Evolutionary conservation across 37 sponge, comb jelly and placozoan species (phyloP).

Genomic region (Spongilla lacustris): DNA sequence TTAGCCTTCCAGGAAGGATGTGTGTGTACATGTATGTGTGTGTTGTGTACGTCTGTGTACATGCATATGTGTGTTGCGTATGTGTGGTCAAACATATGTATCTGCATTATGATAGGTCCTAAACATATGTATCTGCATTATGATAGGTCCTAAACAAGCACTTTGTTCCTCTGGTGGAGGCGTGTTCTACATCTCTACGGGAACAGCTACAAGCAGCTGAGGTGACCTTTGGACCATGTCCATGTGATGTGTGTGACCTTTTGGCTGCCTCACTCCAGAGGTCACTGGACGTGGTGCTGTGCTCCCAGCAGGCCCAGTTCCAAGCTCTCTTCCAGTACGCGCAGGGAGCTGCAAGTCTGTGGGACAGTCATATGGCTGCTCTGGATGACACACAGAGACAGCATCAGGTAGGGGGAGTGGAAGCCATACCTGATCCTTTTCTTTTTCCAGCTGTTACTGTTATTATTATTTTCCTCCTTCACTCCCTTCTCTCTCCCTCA

Average conservation of each 20-base stretch:
- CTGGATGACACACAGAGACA: conserved; percentile 9
- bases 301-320: conserved; percentile 42
- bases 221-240: conserved; percentile 1
- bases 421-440: neutral
- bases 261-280: too few relatives aligned
- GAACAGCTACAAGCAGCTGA: conserved; percentile 34
- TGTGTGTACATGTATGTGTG: neutral
- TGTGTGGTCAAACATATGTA: neutral
- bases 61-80: neutral
- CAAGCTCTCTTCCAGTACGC: conserved; percentile 62
- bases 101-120: neutral
- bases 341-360: conserved; percentile 77
- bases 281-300: conserved; percentile 27
- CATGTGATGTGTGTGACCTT: neutral
- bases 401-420: conserved; percentile 14
- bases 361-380: conserved; percentile 50
- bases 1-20: too few relatives aligned
- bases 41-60: neutral
- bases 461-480: too few relatives aligned
- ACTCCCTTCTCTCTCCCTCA: neutral
- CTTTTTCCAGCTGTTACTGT: neutral
- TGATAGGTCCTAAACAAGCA: conserved; percentile 47
- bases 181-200: neutral
- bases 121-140: neutral
- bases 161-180: conserved; percentile 70